phyloP scores from a whole-genome alignment of 2,797 vertebrate species.

The Podarcis siculus region DNA sequence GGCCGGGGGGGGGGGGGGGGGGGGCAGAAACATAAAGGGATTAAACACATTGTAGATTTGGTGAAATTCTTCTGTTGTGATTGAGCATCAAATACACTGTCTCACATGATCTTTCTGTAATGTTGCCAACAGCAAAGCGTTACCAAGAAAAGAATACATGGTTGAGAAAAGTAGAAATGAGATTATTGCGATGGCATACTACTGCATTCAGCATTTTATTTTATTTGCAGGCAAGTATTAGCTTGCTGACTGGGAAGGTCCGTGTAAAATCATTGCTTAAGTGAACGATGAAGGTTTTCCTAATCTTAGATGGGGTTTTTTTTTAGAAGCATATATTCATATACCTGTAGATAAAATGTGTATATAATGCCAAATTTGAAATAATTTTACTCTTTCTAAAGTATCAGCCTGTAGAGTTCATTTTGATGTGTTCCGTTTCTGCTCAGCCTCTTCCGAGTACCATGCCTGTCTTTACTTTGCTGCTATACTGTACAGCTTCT shows the following conservation, averaged over 20 bases:
- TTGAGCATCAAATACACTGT: conserved; percentile 47
- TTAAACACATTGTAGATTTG: conserved; percentile 67
- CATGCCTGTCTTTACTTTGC: conserved; percentile 65
- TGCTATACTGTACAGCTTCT: conserved; percentile 66
- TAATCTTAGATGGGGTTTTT: conserved; percentile 61
- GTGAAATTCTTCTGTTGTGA: conserved; percentile 69
- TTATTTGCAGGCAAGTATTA: conserved; percentile 30
- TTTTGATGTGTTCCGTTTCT: conserved; percentile 54
- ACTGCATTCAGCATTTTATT: neutral
- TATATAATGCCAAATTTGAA: conserved; percentile 74
- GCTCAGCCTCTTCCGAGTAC: conserved; percentile 58
- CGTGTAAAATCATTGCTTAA: conserved; percentile 55
- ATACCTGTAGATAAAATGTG: conserved; percentile 72
- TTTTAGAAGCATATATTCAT: conserved; percentile 55
- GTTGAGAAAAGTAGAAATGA: conserved; percentile 10
- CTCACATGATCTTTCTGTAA: conserved; percentile 47
- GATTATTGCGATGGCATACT: conserved; percentile 31
- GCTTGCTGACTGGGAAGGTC: conserved; percentile 54
- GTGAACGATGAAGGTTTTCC: conserved; percentile 75
- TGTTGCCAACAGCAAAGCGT: conserved; percentile 57
- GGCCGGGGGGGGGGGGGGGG: conserved; percentile 26
- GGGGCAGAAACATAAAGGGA: conserved; percentile 36
- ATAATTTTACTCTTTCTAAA: conserved; percentile 61
- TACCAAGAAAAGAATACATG: conserved; percentile 52
- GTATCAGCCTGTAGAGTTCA: conserved; percentile 48